These are phyloP conservation scores for Pholis gunnellus DNA, from an alignment of 2,113 vertebrate genomes.

Conservation along the genomic window DNA sequence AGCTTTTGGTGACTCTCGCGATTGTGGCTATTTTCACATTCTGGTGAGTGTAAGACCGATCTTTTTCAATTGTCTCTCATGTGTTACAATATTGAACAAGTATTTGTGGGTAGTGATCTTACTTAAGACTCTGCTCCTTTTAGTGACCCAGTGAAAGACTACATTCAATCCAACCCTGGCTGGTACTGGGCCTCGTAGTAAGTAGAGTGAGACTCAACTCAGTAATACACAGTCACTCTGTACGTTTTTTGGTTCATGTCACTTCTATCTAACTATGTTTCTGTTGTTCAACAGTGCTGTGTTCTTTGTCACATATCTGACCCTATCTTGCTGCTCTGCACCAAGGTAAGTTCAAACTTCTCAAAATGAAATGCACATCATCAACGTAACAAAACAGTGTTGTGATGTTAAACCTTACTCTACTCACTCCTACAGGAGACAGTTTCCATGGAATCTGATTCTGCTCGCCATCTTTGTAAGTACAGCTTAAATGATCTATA, in stretches of 20 bases:
- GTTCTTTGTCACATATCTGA: constrained; percentile 94
- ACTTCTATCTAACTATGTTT: background rate
- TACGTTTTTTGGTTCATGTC: constrained; percentile 1
- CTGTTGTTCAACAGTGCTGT: constrained; percentile 84
- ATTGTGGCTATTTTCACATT: constrained; percentile 95
- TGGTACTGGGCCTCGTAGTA: constrained; percentile 99
- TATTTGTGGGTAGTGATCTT: background rate
- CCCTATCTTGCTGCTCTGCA: constrained; percentile 90
- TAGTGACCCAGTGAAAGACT: constrained; percentile 90
- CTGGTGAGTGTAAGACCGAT: constrained; percentile 84
- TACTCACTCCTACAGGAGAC: constrained; percentile 83
- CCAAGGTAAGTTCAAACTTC: constrained; percentile 83
- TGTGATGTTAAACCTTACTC: background rate
- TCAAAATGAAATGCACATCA: background rate
- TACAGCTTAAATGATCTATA: constrained; percentile 45
- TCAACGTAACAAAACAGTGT: background rate
- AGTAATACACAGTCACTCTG: background rate
- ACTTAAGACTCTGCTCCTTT: constrained; percentile 24
- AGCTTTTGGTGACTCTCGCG: constrained; percentile 89
- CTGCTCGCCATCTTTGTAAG: constrained; percentile 93
- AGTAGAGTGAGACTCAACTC: constrained; percentile 74
- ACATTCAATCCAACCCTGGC: constrained; percentile 90
- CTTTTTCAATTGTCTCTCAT: constrained; percentile 23
- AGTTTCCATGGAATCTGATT: constrained; percentile 96
- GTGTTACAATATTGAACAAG: background rate